These are phyloP conservation scores for Eristalis intricaria DNA, from an alignment of 2,888 invertebrate species.

Conservation along the genomic window DNA sequence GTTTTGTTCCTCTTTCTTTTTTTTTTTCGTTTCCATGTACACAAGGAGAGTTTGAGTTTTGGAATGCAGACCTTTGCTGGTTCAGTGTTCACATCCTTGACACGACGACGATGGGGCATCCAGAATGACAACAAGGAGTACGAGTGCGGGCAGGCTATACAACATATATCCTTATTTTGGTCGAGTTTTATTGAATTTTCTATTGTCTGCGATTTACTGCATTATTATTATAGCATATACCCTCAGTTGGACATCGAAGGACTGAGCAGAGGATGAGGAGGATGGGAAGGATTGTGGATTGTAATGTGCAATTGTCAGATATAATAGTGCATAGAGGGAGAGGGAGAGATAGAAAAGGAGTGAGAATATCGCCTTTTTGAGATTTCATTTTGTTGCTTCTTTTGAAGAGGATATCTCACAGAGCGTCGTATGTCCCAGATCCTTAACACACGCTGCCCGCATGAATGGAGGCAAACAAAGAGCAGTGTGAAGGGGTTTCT, in stretches of 20 bases:
- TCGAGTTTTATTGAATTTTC: constrained; percentile 69
- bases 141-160: background rate
- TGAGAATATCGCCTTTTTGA: background rate
- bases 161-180: constrained; percentile 31
- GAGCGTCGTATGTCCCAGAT: constrained; percentile 57
- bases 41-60: background rate
- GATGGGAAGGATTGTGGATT: constrained; percentile 40
- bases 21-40: no score
- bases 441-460: constrained; percentile 30
- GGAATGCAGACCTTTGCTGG: background rate
- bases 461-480: background rate
- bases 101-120: background rate
- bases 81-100: background rate
- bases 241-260: constrained; percentile 13
- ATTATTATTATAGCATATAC: constrained; percentile 57
- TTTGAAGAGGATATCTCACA: constrained; percentile 42
- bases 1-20: constrained; percentile 13
- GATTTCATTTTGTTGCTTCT: constrained; percentile 9
- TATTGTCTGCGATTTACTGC: constrained; percentile 71
- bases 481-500: background rate
- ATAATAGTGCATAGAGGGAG: constrained; percentile 41
- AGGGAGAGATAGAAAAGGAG: background rate
- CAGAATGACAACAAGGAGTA: background rate
- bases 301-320: constrained; percentile 66
- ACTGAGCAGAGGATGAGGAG: constrained; percentile 8